Percentiles rank a stretch among this genome's conserved stretches.
Conservation (phyloP, 2,113 vertebrate species). For the Candoia aspera region DNA sequence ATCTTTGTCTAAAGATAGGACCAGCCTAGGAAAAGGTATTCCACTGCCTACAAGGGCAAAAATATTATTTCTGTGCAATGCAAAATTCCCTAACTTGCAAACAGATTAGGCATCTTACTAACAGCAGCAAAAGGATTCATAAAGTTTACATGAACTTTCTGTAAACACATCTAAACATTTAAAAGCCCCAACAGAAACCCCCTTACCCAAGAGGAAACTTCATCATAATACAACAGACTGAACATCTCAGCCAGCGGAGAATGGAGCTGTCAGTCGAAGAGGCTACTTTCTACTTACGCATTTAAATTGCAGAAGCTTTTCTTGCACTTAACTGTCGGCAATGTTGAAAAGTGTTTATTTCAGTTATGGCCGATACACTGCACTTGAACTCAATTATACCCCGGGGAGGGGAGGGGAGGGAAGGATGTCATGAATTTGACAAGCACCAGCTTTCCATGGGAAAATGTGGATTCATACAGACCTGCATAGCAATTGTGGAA, state of each 20-base stretch:
- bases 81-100: constrained; percentile 28
- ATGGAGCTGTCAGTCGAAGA: not conserved
- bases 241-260: constrained; percentile 52
- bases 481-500: not conserved
- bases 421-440: not conserved
- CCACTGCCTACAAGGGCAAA: not conserved
- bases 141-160: constrained; percentile 76
- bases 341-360: constrained; percentile 4
- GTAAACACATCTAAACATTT: constrained; percentile 75
- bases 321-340: constrained; percentile 5
- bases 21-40: not conserved
- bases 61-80: not conserved
- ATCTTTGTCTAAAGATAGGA: not conserved
- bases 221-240: constrained; percentile 55
- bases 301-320: constrained; percentile 9
- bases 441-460: not conserved
- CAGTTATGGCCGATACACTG: not conserved
- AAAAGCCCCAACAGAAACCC: constrained; percentile 64
- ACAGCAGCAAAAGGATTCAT: constrained; percentile 81
- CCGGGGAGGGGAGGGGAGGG: not conserved
- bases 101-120: constrained; percentile 69
- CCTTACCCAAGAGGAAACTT: constrained; percentile 72
- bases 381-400: constrained; percentile 1
- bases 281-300: not conserved
- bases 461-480: not conserved